Base-by-base conservation (phyloP, 2,113 vertebrate genomes). In the Lasiurus cinereus region DNA sequence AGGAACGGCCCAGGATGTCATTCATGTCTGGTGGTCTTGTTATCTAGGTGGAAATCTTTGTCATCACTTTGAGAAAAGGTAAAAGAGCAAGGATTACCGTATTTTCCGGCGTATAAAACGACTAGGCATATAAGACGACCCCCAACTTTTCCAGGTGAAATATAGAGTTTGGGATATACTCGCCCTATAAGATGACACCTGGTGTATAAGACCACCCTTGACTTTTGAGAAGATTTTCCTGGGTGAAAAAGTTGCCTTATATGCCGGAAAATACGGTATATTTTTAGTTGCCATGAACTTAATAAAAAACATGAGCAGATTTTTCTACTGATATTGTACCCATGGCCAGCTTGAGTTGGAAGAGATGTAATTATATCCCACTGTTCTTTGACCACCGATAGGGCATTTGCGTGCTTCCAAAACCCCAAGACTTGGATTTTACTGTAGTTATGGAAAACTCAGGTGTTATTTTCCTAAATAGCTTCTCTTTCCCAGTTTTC, bases 391-490 rank as follows among this genome's bases (percentile, higher is more conserved):
- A 46, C 56, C 46, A 27, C 12, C 50, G 29, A 43, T 90, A 46
- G 43, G 27, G 24, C 46, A 0, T 78, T 59, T 86, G 36, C 50
- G 54, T 48, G 1, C 70, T 90, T 83, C 39, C 46, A 46, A 78
- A 73, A 36, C 43, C 79, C 50, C 48, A 93, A 82, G 62, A 73
- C 33, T 92, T 31, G 72, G 59, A 19, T 54, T 95, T 92, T 93
- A 33, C n/a, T 92, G 70, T 73, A 69, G 31, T 90, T 95, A 70
- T 83, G 13, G 79, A 80, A 92, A 87, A 79, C 39, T 90, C 33
- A 33, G 48, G 36, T 80, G 4, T 88, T 72, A 24, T 62, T 54
- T 90, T 85, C 64, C 84, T 54, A 84, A 74, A 29, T 62, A 83
- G 62, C 24, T 4, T 16, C 33, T 62, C n/a, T 70, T 84, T 19